Percentiles rank a stretch among this genome's conserved stretches.
Conservation (phyloP, 2,888 invertebrate genomes). For the Physocephala rufipes region DNA sequence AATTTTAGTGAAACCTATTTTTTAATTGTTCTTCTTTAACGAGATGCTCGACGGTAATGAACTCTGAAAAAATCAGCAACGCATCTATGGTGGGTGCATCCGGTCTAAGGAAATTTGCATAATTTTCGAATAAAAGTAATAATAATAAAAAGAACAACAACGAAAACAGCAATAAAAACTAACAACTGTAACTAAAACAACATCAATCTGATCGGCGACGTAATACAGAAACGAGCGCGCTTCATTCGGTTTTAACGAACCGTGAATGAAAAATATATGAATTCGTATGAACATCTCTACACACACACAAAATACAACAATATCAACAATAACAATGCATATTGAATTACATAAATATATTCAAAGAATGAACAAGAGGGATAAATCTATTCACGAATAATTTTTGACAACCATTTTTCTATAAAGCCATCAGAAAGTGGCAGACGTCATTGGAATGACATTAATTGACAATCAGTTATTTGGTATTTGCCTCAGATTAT, state of each 20-base stretch:
- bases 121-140: neutral
- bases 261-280: neutral
- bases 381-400: neutral
- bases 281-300: neutral
- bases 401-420: neutral
- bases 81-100: too few species aligned
- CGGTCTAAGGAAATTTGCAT: too few species aligned
- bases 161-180: too few species aligned
- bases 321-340: neutral
- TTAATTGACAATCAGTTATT: conserved; percentile 23
- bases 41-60: too few species aligned
- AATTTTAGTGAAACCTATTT: too few species aligned
- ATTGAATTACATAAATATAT: neutral
- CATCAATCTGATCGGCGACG: neutral
- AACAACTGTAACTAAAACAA: too few species aligned
- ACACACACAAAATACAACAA: neutral
- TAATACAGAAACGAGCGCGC: neutral
- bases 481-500: conserved; percentile 2
- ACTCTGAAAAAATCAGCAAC: too few species aligned
- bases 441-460: conserved; percentile 16
- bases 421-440: conserved; percentile 17
- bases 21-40: too few species aligned
- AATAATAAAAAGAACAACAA: neutral
- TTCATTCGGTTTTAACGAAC: conserved; percentile 11
- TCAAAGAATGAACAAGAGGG: neutral